Evolutionary conservation across 1,140 invertebrate species (phyloP), one percentile per base, ranked within the genome.

Genomic region (Drosophila sulfurigaster): DNA sequence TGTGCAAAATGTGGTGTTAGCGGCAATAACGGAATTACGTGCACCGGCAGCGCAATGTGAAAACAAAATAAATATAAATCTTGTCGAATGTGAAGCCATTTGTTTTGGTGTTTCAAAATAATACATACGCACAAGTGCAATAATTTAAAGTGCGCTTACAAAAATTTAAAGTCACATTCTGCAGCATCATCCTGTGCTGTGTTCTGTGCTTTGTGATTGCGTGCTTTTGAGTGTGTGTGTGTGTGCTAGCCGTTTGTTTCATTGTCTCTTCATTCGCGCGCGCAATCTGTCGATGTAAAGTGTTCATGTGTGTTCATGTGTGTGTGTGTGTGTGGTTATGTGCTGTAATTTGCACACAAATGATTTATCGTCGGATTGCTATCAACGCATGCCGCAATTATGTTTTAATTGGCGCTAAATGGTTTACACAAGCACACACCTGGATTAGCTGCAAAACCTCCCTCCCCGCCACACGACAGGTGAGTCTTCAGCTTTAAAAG

Each of bases 321-420:
- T 30, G 59, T 56, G 28, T 20, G 16, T 54, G 52, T 58, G 13
- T 64, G 7, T 45, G 48, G 54, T 76, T 62, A 56, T 70, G 68
- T 49, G 59, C 57, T 72, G 77, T 62, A 76, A 83, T 82, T 82
- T 74, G 65, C 38, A 67, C 57, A 25, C 67, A 67, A 79, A 89
- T 89, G 82, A 90, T 89, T 89, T 79, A 89, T 74, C 54, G 77
- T 68, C 62, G 68, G 87, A 90, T 81, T 75, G 75, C 51, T 77
- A 89, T 89, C 86, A 76, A 69, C 78, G 70, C 68, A 79, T 85
- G 71, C 81, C 75, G 82, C 85, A 89, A 89, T 89, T 90, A 89
- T 76, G 85, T 79, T 89, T 89, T 89, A 89, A 89, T 89, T 89
- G 85, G 63, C 62, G 75, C 75, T 85, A 79, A 85, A 85, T 85